These are phyloP conservation scores for Craterocephalus amniculus DNA, from an alignment of 2,797 vertebrate genomes.

Conservation along the genomic window DNA sequence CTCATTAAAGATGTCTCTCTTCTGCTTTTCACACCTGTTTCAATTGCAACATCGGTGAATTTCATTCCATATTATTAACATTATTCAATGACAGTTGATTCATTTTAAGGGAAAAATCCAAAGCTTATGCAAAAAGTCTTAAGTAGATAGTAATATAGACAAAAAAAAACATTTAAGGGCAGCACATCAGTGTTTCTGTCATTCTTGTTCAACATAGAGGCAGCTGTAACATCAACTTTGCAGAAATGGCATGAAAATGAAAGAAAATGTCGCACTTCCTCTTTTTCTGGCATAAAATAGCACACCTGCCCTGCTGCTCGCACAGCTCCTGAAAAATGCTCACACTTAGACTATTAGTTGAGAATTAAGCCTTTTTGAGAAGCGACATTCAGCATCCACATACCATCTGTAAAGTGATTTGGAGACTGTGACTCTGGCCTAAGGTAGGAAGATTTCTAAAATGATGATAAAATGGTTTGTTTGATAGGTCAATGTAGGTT, in stretches of 20 bases:
- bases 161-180: neutral
- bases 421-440: slow-evolving; percentile 6
- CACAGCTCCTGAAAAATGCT: neutral
- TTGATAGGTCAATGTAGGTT: neutral
- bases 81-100: neutral
- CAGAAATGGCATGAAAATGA: slow-evolving; percentile 28
- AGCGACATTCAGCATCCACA: slow-evolving; percentile 2
- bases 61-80: neutral
- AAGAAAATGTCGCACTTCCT: slow-evolving; percentile 63
- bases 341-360: neutral
- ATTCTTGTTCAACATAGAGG: neutral
- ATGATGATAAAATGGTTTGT: neutral
- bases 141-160: neutral
- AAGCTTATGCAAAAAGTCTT: neutral
- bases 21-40: slow-evolving; percentile 61
- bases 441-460: slow-evolving; percentile 51
- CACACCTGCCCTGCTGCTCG: neutral
- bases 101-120: neutral
- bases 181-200: neutral
- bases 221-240: slow-evolving; percentile 8
- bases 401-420: slow-evolving; percentile 1
- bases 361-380: neutral
- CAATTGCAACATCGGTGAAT: slow-evolving; percentile 43
- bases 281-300: slow-evolving; percentile 40
- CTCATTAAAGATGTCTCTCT: slow-evolving; percentile 21